These are phyloP conservation scores for Platypus cylindrus DNA, from an alignment of 2,888 invertebrate species.

Conservation along the genomic window DNA sequence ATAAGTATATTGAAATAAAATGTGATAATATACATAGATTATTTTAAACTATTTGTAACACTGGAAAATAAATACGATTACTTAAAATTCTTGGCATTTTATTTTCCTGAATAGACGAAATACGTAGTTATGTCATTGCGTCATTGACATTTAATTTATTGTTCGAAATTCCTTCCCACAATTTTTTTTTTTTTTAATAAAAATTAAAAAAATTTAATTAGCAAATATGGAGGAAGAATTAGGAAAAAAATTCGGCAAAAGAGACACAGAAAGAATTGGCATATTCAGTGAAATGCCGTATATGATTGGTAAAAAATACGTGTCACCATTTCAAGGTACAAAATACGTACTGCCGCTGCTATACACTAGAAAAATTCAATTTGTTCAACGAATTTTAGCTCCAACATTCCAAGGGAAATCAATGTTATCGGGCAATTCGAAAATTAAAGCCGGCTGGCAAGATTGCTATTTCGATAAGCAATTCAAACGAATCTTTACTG, in stretches of 20 bases:
- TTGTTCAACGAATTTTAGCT: conserved; percentile 7
- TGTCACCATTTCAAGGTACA: conserved; percentile 25
- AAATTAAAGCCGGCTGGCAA: conserved; percentile 31
- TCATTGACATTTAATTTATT: too few relatives aligned
- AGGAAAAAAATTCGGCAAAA: conserved; percentile 26
- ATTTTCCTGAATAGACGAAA: too few relatives aligned
- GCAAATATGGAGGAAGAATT: conserved; percentile 4
- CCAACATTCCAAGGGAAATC: conserved; percentile 24
- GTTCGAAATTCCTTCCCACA: too few relatives aligned
- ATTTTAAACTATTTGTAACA: neutral
- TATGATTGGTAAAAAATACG: conserved; percentile 29
- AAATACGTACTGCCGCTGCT: too few relatives aligned
- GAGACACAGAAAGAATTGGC: conserved; percentile 35
- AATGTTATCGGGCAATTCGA: conserved; percentile 28
- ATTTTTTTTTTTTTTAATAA: neutral
- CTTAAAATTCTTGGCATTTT: too few relatives aligned
- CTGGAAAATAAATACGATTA: too few relatives aligned
- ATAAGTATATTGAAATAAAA: neutral
- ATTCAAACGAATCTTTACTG: conserved; percentile 35
- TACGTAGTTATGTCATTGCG: too few relatives aligned
- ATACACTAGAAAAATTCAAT: too few relatives aligned
- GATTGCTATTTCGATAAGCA: conserved; percentile 37
- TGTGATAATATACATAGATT: neutral
- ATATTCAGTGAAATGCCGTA: conserved; percentile 36
- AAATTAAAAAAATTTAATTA: neutral